Conservation (phyloP, 2,113 vertebrate genomes). For the Rhombomys opimus region DNA sequence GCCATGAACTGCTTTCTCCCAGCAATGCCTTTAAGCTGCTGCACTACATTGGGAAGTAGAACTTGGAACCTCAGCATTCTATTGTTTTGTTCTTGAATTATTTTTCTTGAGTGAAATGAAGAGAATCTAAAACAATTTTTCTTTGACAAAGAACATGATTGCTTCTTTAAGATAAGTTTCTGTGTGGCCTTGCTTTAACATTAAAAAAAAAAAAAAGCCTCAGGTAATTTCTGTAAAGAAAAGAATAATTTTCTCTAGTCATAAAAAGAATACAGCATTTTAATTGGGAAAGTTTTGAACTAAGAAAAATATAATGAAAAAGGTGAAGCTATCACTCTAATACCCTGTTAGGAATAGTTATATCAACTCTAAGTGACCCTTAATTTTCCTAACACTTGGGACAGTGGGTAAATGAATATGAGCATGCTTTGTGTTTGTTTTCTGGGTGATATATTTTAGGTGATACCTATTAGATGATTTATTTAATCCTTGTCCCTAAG, state of each 20-base stretch:
- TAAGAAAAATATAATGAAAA: neutral
- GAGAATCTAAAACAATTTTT: neutral
- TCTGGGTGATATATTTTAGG: conserved; percentile 30
- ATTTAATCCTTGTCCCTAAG: conserved; percentile 1
- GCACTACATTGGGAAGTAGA: neutral
- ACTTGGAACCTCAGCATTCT: neutral
- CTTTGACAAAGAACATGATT: conserved; percentile 14
- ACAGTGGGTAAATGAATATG: neutral
- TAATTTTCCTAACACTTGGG: conserved; percentile 32
- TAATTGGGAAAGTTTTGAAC: conserved; percentile 30
- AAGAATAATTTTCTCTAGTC: neutral
- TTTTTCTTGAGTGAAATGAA: conserved; percentile 44
- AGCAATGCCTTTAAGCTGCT: neutral
- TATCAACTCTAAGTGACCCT: neutral
- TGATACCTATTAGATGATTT: neutral
- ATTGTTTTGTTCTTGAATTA: conserved; percentile 36
- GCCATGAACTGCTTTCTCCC: neutral
- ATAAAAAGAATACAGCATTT: conserved; percentile 6
- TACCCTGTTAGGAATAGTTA: neutral
- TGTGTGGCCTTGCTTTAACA: neutral
- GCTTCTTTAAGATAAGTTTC: conserved; percentile 26
- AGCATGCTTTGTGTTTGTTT: conserved; percentile 11
- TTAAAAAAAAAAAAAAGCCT: neutral
- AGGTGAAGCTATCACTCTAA: neutral
- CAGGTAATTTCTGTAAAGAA: conserved; percentile 23